Evolutionary conservation across 1,140 invertebrate species (phyloP), one percentile per base, ranked within the genome.

Genomic region (Drosophila bipectinata): DNA sequence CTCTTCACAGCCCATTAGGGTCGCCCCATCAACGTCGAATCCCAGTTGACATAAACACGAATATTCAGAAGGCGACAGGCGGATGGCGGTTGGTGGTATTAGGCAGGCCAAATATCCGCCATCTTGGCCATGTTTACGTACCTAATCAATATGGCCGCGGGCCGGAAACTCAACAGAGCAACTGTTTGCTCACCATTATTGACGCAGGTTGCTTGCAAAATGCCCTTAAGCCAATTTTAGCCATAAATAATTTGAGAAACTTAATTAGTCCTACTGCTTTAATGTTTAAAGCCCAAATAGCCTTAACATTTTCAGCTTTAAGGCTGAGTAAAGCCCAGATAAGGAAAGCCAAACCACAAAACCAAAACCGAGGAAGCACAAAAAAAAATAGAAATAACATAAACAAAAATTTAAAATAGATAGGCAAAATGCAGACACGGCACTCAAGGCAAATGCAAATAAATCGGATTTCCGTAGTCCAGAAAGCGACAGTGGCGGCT

Each of bases 241-340:
- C 64, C 72, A 88, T 88, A 66, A 88, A 79, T 88, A 82, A 88
- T 88, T 83, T 34, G 34, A 57, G 64, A 55, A 49, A 73, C 72
- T 67, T 88, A 82, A 88, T 88, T 79, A 71, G 66, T 7, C n/a
- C 14, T 26, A 21, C 51, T 28, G 48, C 14, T 66, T 57, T 37
- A 60, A 59, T 44, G 57, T 8, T 48, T 14, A 6, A 44, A 55
- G 24, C 8, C 9, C 0, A 5, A 2, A 26, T 4, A 6, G 21
- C n/a, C 5, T n/a, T 8, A 4, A 10, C 0, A 39, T 1, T 9
- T 30, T 4, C n/a, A 48, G 30, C 51, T 71, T 69, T 49, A 57
- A 57, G 32, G 12, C 32, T n/a, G 26, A 32, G n/a, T 14, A 51
- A 63, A 10, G 56, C 47, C 24, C 12, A 10, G 41, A 24, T 72